Percentiles rank a stretch among this genome's conserved stretches.
Conservation (phyloP, 2,888 invertebrate species). For the Drosophila mercatorum region DNA sequence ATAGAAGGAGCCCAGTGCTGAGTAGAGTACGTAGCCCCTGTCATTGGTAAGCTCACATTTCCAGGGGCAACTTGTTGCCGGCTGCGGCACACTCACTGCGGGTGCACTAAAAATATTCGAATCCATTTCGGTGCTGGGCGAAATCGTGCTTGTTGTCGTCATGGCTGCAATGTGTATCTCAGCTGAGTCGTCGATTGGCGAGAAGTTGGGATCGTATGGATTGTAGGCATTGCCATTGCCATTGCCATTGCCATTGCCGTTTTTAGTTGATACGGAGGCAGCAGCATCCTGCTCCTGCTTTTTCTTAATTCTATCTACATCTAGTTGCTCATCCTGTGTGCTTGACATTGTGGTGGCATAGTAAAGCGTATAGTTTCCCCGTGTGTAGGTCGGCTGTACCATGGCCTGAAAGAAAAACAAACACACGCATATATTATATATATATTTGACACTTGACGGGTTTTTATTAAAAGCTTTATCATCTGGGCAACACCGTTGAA, state of each 20-base stretch:
- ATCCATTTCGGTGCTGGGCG: constrained; percentile 41
- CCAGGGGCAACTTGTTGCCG: constrained; percentile 89
- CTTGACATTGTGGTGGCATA: constrained; percentile 81
- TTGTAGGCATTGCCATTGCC: constrained; percentile 69
- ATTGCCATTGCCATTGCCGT: constrained; percentile 15
- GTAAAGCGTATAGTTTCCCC: constrained; percentile 84
- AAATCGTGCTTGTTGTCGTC: constrained; percentile 25
- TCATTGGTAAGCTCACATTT: constrained; percentile 97
- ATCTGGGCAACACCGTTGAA: constrained; percentile 45
- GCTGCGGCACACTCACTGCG: constrained; percentile 43
- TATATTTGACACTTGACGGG: constrained; percentile 32
- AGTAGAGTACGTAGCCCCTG: constrained; percentile 97
- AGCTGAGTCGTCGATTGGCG: constrained; percentile 67
- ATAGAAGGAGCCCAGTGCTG: constrained; percentile 98
- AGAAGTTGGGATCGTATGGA: constrained; percentile 78
- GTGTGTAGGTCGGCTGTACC: constrained; percentile 81
- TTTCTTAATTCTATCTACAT: constrained; percentile 66
- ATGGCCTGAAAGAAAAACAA: constrained; percentile 67
- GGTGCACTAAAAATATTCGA: constrained; percentile 44
- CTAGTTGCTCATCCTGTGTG: constrained; percentile 84
- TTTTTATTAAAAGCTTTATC: constrained; percentile 47
- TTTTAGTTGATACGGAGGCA: constrained; percentile 16
- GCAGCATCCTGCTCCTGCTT: constrained; percentile 35
- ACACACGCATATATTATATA: constrained; percentile 7
- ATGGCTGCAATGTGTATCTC: constrained; percentile 59